These are phyloP conservation scores for Drosophila neotestacea DNA, from an alignment of 2,888 invertebrate species.

Conservation along the genomic window DNA sequence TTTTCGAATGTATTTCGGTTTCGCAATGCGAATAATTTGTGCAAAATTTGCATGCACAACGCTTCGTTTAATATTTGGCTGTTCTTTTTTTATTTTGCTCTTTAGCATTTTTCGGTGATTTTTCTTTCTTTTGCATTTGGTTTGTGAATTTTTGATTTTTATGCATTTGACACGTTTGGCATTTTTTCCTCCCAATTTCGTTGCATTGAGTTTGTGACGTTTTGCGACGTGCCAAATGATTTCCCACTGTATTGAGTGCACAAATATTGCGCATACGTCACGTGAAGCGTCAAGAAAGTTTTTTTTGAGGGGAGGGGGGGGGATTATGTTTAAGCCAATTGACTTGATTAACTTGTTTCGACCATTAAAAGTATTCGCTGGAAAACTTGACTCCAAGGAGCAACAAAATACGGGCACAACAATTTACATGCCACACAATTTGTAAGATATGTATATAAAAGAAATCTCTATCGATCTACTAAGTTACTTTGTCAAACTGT, in stretches of 20 bases:
- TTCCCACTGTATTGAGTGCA: constrained; percentile 12
- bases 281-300: constrained; percentile 22
- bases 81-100: constrained; percentile 1
- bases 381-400: constrained; percentile 10
- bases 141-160: constrained; percentile 55
- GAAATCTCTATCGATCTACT: constrained; percentile 57
- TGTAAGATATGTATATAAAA: constrained; percentile 22
- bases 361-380: constrained; percentile 28
- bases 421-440: constrained; percentile 52
- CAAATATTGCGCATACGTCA: constrained; percentile 51
- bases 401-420: constrained; percentile 44
- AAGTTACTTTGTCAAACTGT: constrained; percentile 54
- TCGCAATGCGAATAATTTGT: constrained; percentile 31
- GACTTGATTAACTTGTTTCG: constrained; percentile 58
- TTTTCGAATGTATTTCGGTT: constrained; percentile 13
- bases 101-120: constrained; percentile 4
- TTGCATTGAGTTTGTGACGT: constrained; percentile 29
- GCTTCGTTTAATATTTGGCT: constrained; percentile 29
- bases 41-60: constrained; percentile 37
- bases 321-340: constrained; percentile 43
- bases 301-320: not conserved
- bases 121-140: constrained; percentile 21
- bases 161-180: constrained; percentile 74
- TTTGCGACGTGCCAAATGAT: constrained; percentile 39
- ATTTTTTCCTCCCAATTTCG: constrained; percentile 16